phyloP scores from a whole-genome alignment of 2,113 vertebrate species.

The Cavia porcellus region DNA sequence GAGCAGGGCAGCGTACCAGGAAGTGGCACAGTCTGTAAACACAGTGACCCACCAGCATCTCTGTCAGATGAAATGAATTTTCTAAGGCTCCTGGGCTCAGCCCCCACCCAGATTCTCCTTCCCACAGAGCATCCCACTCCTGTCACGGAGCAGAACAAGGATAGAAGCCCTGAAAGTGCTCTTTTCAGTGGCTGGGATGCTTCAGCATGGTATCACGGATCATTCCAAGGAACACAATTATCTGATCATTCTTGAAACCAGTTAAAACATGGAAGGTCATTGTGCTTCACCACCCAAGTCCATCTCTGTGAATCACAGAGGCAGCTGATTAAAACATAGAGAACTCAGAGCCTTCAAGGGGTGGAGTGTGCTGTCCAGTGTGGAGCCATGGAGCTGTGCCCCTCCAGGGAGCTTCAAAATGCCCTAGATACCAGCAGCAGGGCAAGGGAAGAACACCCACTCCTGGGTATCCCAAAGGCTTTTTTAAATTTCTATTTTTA shows the following conservation, averaged over 20 bases:
- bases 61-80: not conserved
- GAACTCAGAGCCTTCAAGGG: conserved; percentile 50
- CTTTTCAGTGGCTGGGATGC: not conserved
- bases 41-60: not conserved
- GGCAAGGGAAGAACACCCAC: rapidly evolving
- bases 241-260: not conserved
- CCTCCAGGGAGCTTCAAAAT: not conserved
- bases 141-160: not conserved
- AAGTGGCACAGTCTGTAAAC: not conserved
- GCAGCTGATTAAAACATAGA: conserved; percentile 65
- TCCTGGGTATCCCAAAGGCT: not conserved
- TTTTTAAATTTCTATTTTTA: not conserved
- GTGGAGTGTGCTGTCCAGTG: conserved; percentile 34
- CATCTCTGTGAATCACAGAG: not conserved
- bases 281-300: not conserved
- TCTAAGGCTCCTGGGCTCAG: not conserved
- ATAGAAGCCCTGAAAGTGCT: not conserved
- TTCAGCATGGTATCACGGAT: not conserved
- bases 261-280: not conserved
- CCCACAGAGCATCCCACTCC: not conserved
- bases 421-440: not conserved
- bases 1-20: not conserved
- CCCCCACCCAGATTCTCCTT: not conserved
- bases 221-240: conserved; percentile 57
- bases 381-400: not conserved